Base-by-base conservation (phyloP, 2,888 invertebrate genomes). In the Caenorhabditis sp. region DNA sequence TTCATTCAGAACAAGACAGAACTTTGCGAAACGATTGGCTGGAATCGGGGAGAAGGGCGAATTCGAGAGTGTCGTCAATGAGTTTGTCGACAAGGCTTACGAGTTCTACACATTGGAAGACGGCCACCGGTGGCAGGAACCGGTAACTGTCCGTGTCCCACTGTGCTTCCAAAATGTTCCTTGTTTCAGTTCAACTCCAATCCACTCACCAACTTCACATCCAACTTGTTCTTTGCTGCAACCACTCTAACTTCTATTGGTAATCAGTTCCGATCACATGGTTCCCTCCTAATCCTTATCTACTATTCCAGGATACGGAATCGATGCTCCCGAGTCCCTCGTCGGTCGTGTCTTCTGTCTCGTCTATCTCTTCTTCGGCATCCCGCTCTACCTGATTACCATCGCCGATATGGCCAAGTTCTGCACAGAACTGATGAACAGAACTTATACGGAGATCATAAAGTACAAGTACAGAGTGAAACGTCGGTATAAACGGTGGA, bases 381-480 rank as follows among this genome's bases (percentile, higher is more conserved):
- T 91, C 70, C 91, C 91, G 9, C 81, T 91, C 13, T 90, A 88
- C 55, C 78, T 91, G 24, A 89, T 91, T 35, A 90, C 90, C 1
- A 83, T 91, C 65, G 90, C 91, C 3, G 91, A 91, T 82, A 72
- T 90, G 87, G 91, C 90, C 11, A 91, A 91, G 68, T 91, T 91
- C 78, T 91, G 91, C 76, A 91, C 90, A 3, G 91, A 90, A 56
- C 77, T 85, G 3, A 91, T 91, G 88, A 91, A 91, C 72, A 83
- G 90, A 22, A 70, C 80, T 6, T 91, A 90, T 80, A 91, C 90
- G 0, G 91, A 91, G 61, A 84, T 86, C 18, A 83, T 91, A n/a
- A 90, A 91, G 77, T 77, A 85, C 56, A 89, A 88, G 51, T 89
- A 85, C 71, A 82, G 86, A 56, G 78, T 89, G 51, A 77, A 81